Evolutionary conservation across 2,888 invertebrate genomes (phyloP), one percentile per base, ranked within the genome.

Genomic region (Tanytarsus gracilentus): DNA sequence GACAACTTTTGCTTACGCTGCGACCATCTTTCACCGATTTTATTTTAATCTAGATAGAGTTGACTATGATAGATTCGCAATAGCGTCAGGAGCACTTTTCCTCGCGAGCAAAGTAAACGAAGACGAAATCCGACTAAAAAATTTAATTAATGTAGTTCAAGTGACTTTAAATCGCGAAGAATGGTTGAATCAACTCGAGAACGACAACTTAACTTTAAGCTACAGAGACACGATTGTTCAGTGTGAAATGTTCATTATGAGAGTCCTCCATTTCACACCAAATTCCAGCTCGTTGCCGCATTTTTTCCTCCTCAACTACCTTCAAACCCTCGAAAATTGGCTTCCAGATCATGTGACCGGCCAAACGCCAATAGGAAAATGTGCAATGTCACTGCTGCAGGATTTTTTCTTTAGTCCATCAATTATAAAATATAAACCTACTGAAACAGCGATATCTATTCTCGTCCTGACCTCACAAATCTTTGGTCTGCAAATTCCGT

Each of bases 1-100:
- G 48, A 30, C 58, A 48, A 58, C 58, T 21, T 44, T 48, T 9
- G 44, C 58, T 2, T 16, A 30, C 23, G 48, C 58, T 8, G 58
- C 44, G 7, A 16, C 58, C 1, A 48, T 58, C 16, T 58, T 58
- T 40, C 58, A 58, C 48, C 58, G 58, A 27, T 27, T 58, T 5
- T 7, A 25, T 8, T 29, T 30, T 2, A 58, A 58, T 48, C 21
- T 58, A 27, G 14, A 5, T 1, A 44, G 40, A 8, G 5, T 26
- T 2, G 58, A 58, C 14, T 58, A 58, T 48, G 58, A 58, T 30
- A 58, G 48, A 25, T 48, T 58, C 29, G 11, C 48, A 1, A 21
- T 48, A 1, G 29, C 48, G 1, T 48, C 58, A 5, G 44, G 27
- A 14, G 26, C 29, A 4, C 18, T 58, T 14, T 58, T 40, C 18